These are phyloP conservation scores for Regulus satrapa DNA, from an alignment of 2,113 vertebrate genomes.

Conservation along the genomic window DNA sequence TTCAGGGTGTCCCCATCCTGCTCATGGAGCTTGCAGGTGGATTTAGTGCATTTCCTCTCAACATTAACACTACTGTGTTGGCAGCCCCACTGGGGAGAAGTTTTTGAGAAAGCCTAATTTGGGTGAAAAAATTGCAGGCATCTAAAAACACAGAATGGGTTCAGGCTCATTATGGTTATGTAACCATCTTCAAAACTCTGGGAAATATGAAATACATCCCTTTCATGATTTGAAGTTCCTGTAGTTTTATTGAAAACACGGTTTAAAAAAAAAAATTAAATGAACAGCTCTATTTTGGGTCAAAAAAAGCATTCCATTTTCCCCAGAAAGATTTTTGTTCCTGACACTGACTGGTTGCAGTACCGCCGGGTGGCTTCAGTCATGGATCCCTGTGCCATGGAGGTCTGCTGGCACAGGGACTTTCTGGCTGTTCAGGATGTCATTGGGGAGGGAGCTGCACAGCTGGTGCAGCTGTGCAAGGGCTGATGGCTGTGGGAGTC, in stretches of 20 bases:
- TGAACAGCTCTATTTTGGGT: not conserved
- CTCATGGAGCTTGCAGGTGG: not conserved
- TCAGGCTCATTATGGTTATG: not conserved
- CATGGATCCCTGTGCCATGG: not conserved
- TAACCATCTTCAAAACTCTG: not conserved
- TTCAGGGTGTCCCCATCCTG: not conserved
- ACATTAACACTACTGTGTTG: not conserved
- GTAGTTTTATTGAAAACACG: not conserved
- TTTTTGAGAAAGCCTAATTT: constrained; percentile 1
- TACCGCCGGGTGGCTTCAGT: not conserved
- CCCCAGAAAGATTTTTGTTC: not conserved
- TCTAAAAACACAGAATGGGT: not conserved
- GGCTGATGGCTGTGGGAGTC: not conserved
- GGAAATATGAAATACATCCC: not conserved
- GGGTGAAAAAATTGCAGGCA: constrained; percentile 1
- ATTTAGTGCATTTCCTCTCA: not conserved
- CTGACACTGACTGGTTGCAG: not conserved
- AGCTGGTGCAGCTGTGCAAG: not conserved
- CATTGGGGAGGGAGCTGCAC: not conserved
- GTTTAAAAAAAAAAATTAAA: not conserved
- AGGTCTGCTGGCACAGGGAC: not conserved
- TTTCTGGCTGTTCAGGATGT: not conserved
- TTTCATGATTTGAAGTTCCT: not conserved
- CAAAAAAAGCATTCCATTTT: not conserved
- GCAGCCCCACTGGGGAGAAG: not conserved